Conservation (phyloP, 92 coral and sea anemone genomes). For the Actinernus sp. region DNA sequence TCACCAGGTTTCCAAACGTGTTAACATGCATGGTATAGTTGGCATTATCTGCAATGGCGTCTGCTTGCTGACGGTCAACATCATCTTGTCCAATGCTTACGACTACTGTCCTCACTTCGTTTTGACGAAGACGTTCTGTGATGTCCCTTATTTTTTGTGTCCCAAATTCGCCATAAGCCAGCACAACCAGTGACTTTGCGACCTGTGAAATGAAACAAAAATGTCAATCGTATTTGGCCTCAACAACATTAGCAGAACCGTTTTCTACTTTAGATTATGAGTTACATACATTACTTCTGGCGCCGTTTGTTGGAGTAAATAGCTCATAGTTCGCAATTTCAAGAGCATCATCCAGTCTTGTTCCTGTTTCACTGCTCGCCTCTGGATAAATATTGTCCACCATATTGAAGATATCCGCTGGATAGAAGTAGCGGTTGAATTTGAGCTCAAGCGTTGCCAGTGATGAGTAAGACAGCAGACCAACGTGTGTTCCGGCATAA, state of each 20-base stretch:
- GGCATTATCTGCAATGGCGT: conserved; percentile 41
- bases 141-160: conserved; percentile 73
- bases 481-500: conserved; percentile 91
- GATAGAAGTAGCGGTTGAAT: conserved; percentile 89
- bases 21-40: conserved; percentile 70
- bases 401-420: conserved; percentile 80
- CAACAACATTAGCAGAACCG: too few species aligned
- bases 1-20: conserved; percentile 84
- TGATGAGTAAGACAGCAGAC: conserved; percentile 91
- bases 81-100: conserved; percentile 78
- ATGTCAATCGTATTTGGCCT: too few species aligned
- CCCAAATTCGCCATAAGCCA: conserved; percentile 81
- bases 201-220: conserved; percentile 7
- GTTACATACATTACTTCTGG: conserved; percentile 58
- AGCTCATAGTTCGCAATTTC: conserved; percentile 91
- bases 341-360: conserved; percentile 92
- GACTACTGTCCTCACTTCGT: conserved; percentile 79
- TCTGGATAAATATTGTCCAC: conserved; percentile 91
- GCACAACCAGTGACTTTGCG: conserved; percentile 82
- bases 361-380: conserved; percentile 73
- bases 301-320: conserved; percentile 87
- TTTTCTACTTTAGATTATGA: not conserved
- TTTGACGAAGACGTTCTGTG: conserved; percentile 70
- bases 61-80: conserved; percentile 24
- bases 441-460: conserved; percentile 95